Percentiles rank a stretch among this genome's conserved stretches.
Conservation (phyloP, 2,113 vertebrate species). For the Drymodes brunneopygia region DNA sequence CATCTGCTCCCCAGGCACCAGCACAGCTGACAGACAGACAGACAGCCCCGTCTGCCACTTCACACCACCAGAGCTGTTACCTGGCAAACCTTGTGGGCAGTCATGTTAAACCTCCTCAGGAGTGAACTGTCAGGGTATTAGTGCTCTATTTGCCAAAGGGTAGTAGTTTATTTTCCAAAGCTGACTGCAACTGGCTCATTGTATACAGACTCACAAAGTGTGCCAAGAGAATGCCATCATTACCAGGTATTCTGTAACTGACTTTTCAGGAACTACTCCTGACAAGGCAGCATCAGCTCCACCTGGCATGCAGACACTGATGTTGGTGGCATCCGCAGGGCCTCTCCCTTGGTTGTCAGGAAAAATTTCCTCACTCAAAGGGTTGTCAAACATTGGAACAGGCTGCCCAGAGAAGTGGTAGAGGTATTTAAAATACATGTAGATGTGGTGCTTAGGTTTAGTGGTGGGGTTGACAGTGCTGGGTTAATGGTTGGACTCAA, state of each 20-base stretch:
- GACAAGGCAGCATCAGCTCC: not conserved
- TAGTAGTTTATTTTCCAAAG: not conserved
- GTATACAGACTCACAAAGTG: not conserved
- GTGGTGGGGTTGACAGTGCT: not conserved
- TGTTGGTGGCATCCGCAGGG: not conserved
- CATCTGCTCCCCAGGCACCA: accelerated
- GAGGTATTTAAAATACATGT: not conserved
- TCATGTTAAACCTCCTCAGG: not conserved
- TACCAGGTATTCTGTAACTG: not conserved
- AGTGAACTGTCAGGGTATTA: not conserved
- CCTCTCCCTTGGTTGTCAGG: not conserved
- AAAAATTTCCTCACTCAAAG: not conserved
- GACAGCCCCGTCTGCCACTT: not conserved
- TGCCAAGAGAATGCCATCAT: not conserved
- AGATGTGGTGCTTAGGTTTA: not conserved
- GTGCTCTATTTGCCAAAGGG: not conserved
- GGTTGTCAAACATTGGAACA: not conserved
- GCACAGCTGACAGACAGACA: not conserved
- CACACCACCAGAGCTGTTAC: no score
- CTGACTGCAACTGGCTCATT: not conserved
- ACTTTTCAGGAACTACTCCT: not conserved
- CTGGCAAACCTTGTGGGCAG: no score
- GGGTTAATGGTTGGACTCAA: not conserved
- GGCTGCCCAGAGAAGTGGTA: not conserved
- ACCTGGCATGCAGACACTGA: not conserved